Conservation (phyloP, 2,113 vertebrate genomes). For the Rutilus rutilus region DNA sequence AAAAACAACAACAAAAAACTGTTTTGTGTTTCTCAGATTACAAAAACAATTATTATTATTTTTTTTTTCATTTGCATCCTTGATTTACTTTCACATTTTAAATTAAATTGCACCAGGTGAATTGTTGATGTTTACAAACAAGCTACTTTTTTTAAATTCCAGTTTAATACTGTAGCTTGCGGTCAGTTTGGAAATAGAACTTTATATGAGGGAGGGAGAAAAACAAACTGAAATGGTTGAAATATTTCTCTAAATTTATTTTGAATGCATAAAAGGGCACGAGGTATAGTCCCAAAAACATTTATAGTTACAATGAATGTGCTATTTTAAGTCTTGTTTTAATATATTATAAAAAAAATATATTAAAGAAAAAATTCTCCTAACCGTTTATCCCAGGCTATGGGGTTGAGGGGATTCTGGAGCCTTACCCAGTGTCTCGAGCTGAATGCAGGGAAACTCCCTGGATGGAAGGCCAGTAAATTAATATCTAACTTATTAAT, state of each 20-base stretch:
- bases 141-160: background rate
- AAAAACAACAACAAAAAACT: background rate
- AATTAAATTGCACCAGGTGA: background rate
- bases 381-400: too few species aligned
- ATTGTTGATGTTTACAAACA: background rate
- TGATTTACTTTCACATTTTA: background rate
- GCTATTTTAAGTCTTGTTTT: background rate
- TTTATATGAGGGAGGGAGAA: background rate
- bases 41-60: background rate
- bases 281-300: background rate
- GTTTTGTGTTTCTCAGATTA: background rate
- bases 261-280: background rate
- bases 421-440: background rate
- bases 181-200: background rate
- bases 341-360: background rate
- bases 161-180: background rate
- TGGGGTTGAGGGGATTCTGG: background rate
- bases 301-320: background rate
- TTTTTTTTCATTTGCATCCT: background rate
- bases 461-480: background rate
- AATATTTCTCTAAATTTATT: background rate
- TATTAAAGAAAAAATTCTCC: too few species aligned
- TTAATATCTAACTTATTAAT: background rate
- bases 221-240: background rate
- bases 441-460: background rate